phyloP scores from a whole-genome alignment of 2,797 vertebrate species.

The Gymnothorax javanicus region DNA sequence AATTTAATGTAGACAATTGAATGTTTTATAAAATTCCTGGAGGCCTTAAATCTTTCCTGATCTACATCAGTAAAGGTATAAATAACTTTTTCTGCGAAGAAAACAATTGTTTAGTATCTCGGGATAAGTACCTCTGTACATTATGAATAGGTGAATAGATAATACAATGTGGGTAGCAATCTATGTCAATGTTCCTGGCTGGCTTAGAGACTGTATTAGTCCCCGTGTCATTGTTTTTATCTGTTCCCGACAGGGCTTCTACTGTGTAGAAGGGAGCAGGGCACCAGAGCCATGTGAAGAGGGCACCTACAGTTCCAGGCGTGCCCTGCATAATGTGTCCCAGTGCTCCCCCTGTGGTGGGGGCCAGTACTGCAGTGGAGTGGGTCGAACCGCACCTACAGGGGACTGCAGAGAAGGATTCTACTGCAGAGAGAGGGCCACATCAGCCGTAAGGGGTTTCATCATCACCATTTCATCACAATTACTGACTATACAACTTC shows the following conservation, averaged over 20 bases:
- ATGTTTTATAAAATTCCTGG: background rate
- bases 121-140: background rate
- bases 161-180: background rate
- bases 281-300: constrained; percentile 73
- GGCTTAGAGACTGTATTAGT: constrained; percentile 7
- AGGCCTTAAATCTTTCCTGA: background rate
- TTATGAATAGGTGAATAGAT: background rate
- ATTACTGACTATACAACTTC: background rate
- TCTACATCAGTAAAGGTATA: background rate
- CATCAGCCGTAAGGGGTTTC: constrained; percentile 71
- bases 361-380: constrained; percentile 77
- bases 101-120: background rate
- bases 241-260: constrained; percentile 74
- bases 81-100: background rate
- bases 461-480: background rate
- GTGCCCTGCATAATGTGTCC: constrained; percentile 60
- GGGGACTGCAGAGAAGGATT: constrained; percentile 81
- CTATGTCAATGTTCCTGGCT: background rate
- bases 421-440: constrained; percentile 79
- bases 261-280: constrained; percentile 73
- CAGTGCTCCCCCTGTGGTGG: constrained; percentile 76
- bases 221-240: constrained; percentile 7
- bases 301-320: constrained; percentile 70
- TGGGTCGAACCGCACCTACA: constrained; percentile 71
- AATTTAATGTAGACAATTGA: background rate